Conservation (phyloP, 2,797 vertebrate genomes). For the Caiman crocodilus region DNA sequence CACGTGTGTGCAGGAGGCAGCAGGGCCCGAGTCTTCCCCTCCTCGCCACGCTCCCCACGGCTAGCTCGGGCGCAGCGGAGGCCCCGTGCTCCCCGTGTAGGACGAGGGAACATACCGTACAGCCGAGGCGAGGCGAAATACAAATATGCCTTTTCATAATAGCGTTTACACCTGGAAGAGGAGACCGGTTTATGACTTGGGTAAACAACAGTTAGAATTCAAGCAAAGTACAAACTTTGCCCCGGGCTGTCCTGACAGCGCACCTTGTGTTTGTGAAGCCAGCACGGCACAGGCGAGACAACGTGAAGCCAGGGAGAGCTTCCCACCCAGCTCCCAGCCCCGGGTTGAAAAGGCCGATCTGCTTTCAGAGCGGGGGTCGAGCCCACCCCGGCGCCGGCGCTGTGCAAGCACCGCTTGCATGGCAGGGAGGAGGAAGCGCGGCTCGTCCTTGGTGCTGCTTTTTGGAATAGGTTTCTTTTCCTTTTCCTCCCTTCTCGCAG, state of each 20-base stretch:
- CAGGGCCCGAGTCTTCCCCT: no score
- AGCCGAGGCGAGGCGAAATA: slow-evolving; percentile 82
- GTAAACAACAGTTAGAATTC: slow-evolving; percentile 86
- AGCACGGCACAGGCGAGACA: slow-evolving; percentile 66
- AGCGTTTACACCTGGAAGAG: slow-evolving; percentile 86
- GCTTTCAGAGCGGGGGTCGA: neutral
- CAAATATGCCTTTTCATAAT: slow-evolving; percentile 85
- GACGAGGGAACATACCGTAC: slow-evolving; percentile 78
- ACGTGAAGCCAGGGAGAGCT: slow-evolving; percentile 70
- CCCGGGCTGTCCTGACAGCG: slow-evolving; percentile 81
- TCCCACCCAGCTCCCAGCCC: slow-evolving; percentile 27
- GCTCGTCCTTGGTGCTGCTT: neutral
- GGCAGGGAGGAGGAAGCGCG: no score
- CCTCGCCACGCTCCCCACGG: neutral
- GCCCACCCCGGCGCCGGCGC: neutral
- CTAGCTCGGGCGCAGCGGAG: slow-evolving; percentile 32
- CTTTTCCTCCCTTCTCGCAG: neutral
- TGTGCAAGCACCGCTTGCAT: neutral
- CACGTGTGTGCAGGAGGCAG: neutral
- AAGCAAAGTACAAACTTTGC: slow-evolving; percentile 88
- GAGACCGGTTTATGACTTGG: slow-evolving; percentile 83
- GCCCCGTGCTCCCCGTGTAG: slow-evolving; percentile 54
- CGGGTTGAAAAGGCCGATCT: slow-evolving; percentile 72
- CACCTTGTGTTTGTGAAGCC: slow-evolving; percentile 82
- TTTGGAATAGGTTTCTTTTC: no score